These are phyloP conservation scores for Netelia inedita DNA, from an alignment of 2,888 invertebrate genomes.

Conservation along the genomic window DNA sequence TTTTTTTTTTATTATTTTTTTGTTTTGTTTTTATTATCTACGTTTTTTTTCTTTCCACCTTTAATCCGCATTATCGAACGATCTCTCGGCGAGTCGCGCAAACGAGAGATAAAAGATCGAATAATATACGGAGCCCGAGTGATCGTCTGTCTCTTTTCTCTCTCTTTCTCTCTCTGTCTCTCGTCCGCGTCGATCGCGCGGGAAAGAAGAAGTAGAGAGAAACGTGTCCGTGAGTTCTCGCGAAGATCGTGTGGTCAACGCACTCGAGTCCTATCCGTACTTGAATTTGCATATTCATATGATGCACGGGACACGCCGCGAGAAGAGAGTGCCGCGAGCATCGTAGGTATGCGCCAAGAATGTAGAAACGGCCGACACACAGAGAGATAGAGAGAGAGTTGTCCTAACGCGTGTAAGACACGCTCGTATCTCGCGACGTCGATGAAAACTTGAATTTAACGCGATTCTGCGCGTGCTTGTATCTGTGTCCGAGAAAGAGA, in stretches of 20 bases:
- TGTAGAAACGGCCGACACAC: conserved; percentile 69
- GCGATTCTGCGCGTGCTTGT: conserved; percentile 24
- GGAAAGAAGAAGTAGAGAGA: background rate
- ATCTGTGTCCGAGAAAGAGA: background rate
- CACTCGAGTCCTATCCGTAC: conserved; percentile 74
- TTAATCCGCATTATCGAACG: background rate
- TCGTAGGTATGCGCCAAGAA: conserved; percentile 73
- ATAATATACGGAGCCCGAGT: background rate
- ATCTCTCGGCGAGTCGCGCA: conserved; percentile 8
- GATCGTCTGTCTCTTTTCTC: background rate
- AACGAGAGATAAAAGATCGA: background rate
- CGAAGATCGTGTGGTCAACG: conserved; percentile 73
- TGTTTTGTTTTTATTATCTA: conserved; percentile 8
- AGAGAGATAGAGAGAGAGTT: background rate
- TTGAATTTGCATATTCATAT: conserved; percentile 78
- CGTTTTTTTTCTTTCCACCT: background rate
- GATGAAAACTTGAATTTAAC: conserved; percentile 20
- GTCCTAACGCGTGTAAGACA: background rate
- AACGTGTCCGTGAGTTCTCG: background rate
- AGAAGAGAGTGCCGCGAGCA: conserved; percentile 22
- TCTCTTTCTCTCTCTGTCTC: conserved; percentile 11
- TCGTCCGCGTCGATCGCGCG: conserved; percentile 33
- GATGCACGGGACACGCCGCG: conserved; percentile 60
- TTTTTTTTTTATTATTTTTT: conserved; percentile 6
- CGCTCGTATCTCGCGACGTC: background rate